Evolutionary conservation across 2,797 vertebrate genomes (phyloP), one percentile per base, ranked within the genome.

Genomic region (Eidolon dupreanum): DNA sequence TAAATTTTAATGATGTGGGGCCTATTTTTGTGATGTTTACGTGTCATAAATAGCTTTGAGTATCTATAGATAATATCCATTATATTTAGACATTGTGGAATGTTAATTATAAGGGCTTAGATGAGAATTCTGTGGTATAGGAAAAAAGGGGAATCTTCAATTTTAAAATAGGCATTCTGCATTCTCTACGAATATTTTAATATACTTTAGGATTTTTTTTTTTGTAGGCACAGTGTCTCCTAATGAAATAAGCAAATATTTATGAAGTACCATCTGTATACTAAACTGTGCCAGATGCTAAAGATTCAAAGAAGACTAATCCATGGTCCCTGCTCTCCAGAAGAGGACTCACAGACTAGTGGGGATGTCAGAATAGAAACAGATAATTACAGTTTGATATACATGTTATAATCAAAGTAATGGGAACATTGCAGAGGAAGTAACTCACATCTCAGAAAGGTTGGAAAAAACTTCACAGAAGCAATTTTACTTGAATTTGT

Each of bases 131-230:
- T 74, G 26, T 82, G 28, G 5, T 51, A 61, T 49, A 17, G 31
- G n/a, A 3, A 38, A 38, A 61, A 71, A 63, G 28, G 10, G 3
- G 3, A 59, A 61, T 33, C 24, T 84, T 88, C 28, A 92, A 7
- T 84, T 84, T 84, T 93, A 68, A 93, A 84, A 66, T 13, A 81
- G 26, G 20, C 57, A 38, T 96, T 90, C 63, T 93, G 15, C 33
- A 46, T 77, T 93, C 68, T 65, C 41, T 63, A 0, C n/a, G 31
- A 49, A 57, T 66, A 19, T 86, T 92, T 71, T 81, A 41, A 41
- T 84, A 9, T 46, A 43, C 31, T 71, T 71, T 49, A 73, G 19
- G 33, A 20, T 59, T 59, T 84, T 79, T 90, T 89, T 9, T 70
- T 92, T 43, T 43, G 8, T 70, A 92, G 66, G 28, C n/a, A 71